Evolutionary conservation across 2,113 vertebrate species (phyloP).

Genomic region (Hippocampus zosterae): DNA sequence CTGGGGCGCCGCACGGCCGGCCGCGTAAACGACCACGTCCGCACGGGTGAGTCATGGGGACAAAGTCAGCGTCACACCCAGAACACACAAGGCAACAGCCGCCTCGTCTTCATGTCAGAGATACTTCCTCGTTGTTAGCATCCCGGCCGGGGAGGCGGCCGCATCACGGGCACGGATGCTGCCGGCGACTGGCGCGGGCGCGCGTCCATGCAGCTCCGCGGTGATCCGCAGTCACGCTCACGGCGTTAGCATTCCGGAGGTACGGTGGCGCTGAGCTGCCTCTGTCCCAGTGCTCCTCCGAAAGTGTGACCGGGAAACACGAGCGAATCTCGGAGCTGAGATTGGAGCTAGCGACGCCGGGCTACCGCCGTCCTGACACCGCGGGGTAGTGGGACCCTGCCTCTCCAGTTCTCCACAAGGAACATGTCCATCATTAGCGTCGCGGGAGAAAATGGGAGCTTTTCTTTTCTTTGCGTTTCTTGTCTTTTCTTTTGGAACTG

Average conservation of each 20-base stretch:
- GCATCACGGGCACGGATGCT: slow-evolving; percentile 1
- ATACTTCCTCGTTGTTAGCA: slow-evolving; percentile 33
- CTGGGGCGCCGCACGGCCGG: slow-evolving; percentile 56
- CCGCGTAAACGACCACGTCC: slow-evolving; percentile 53
- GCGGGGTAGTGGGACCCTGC: neutral
- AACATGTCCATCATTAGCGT: neutral
- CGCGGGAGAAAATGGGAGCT: neutral
- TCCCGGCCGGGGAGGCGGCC: slow-evolving; percentile 19
- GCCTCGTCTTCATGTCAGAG: slow-evolving; percentile 30
- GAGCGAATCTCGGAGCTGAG: neutral
- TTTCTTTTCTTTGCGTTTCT: neutral
- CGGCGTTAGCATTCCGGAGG: neutral
- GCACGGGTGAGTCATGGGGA: slow-evolving; percentile 39
- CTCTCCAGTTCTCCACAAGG: neutral
- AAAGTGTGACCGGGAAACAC: neutral
- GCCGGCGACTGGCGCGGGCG: neutral
- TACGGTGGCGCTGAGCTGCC: neutral
- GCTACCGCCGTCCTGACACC: neutral
- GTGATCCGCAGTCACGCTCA: neutral
- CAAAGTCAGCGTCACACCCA: slow-evolving; percentile 7
- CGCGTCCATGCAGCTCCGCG: slow-evolving; percentile 2
- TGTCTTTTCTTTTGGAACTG: neutral
- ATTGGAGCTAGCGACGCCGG: slow-evolving; percentile 2
- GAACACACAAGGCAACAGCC: neutral
- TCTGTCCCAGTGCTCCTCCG: neutral